Percentiles rank a stretch among this genome's conserved stretches.
Evolutionary conservation across 2,797 vertebrate species (phyloP).

Genomic region (Mus minutoides): DNA sequence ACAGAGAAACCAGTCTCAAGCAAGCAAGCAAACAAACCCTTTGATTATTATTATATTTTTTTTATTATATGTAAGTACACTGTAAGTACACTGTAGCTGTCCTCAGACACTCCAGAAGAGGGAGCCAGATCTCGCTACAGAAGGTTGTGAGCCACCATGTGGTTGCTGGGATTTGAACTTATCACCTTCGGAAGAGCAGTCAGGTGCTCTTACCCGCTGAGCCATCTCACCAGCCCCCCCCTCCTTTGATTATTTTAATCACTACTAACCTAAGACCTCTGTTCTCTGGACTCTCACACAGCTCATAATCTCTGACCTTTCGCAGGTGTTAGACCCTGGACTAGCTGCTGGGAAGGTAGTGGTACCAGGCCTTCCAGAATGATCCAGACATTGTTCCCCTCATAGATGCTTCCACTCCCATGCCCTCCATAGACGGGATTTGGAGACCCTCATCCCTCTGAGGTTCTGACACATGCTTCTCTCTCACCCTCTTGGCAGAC

Average conservation of each 20-base stretch:
- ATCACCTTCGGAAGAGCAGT: too few species aligned
- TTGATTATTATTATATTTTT: conserved; percentile 30
- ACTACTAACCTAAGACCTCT: neutral
- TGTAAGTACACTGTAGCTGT: too few species aligned
- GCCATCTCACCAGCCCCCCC: too few species aligned
- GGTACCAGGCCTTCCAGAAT: neutral
- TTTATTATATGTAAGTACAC: too few species aligned
- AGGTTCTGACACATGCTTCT: neutral
- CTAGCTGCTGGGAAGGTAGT: neutral
- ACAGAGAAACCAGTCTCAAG: neutral
- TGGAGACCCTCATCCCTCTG: neutral
- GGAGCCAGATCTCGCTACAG: too few species aligned
- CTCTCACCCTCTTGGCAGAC: neutral
- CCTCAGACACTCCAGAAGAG: too few species aligned
- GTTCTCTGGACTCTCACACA: neutral
- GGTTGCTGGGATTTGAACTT: too few species aligned
- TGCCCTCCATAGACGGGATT: neutral
- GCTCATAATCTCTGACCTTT: neutral
- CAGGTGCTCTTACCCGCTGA: too few species aligned
- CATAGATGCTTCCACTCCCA: neutral
- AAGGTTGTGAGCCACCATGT: too few species aligned
- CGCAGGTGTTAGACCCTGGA: neutral
- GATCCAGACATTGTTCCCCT: neutral
- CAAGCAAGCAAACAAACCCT: neutral
- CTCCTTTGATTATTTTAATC: neutral